These are phyloP conservation scores for Malurus splendens DNA, from an alignment of 2,797 vertebrate species.

Conservation along the genomic window DNA sequence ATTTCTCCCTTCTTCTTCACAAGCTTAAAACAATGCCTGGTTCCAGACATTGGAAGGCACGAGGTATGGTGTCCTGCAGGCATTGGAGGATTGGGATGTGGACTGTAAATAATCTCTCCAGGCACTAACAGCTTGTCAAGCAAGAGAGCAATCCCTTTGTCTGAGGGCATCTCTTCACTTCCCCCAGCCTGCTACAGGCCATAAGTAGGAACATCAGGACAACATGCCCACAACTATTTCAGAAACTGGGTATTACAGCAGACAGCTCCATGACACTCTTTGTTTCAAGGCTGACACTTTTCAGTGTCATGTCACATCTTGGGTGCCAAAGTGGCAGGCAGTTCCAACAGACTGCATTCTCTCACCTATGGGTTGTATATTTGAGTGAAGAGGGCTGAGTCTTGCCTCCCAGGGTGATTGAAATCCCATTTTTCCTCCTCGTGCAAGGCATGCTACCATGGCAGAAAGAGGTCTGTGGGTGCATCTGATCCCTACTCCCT, in stretches of 20 bases:
- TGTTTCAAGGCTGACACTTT: not conserved
- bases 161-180: not conserved
- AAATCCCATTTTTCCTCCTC: not conserved
- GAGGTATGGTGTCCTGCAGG: not conserved
- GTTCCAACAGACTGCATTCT: not conserved
- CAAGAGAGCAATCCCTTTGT: not conserved
- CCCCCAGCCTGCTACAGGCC: not conserved
- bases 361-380: not conserved
- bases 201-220: not conserved
- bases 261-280: not conserved
- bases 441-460: accelerated
- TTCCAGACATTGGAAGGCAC: not conserved
- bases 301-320: not conserved
- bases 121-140: not conserved
- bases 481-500: not conserved
- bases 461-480: not conserved
- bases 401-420: not conserved
- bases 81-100: not conserved
- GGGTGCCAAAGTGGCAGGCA: not conserved
- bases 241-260: not conserved
- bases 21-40: not conserved
- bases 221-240: not conserved
- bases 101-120: not conserved
- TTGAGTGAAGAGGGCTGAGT: not conserved
- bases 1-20: not conserved